Base-by-base conservation (phyloP, 2,888 invertebrate species). In the Pheosia gnoma region DNA sequence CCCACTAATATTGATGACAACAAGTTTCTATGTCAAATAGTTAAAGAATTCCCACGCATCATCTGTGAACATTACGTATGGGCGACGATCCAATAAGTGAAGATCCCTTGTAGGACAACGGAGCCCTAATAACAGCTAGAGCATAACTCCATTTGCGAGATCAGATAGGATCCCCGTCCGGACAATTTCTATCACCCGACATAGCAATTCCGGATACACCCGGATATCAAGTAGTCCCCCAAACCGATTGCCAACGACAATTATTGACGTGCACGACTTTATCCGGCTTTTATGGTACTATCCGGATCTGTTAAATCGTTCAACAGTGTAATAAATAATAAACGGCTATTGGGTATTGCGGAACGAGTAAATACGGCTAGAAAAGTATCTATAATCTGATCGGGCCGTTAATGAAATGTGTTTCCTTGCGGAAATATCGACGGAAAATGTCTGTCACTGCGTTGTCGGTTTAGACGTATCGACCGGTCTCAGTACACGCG, bases 201-300 rank as follows among this genome's bases (percentile, higher is more conserved):
- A 75, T 70, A 71, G 67, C 70, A 62, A 62, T 71, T 64, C 13
- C 61, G 62, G 56, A 52, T 45, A 60, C 61, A 53, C 62, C 66
- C 63, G 59, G 65, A 57, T 66, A 54, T 63, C 58, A 58, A 63
- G 66, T 59, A 59, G 61, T 68, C 67, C 53, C 70, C 66, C 47
- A 49, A 57, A 68, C 69, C 68, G 69, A 69, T 70, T 67, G 66
- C 64, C 65, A 55, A 60, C 66, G 70, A 68, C 74, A 77, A 77
- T 80, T 72, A 75, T 74, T 72, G 74, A 66, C 67, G 60, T 57
- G 67, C 68, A 64, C 59, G 65, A 60, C 54, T 70, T 67, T 68
- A 71, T 66, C 58, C 52, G 57, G 58, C 51, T 75, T 75, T 74
- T 74, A 74, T 61, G 61, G 74, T 68, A 74, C 72, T 71, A 74